Base-by-base conservation (phyloP, 92 coral and sea anemone genomes). In the Plumapathes pennacea region DNA sequence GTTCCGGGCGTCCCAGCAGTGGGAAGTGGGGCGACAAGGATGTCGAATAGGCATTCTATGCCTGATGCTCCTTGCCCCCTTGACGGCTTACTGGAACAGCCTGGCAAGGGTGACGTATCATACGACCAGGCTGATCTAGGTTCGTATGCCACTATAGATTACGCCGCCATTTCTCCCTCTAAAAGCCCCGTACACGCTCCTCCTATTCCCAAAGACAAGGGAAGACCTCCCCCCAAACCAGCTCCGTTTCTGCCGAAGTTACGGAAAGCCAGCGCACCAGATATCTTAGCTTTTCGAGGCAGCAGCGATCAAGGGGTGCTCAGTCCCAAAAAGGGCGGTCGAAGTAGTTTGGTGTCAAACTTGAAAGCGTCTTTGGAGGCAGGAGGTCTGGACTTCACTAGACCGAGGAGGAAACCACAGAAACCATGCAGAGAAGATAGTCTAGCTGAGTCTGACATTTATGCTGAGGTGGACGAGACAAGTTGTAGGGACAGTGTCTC, bases 291-390 rank as follows among this genome's bases (percentile, higher is more conserved):
- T 1, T 19, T 50, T 6, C 7, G 14, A 9, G 59, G 50, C 11
- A 14, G 37, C 12, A 50, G 40, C 19, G 24, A 63, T 11, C 42
- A 62, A 17, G 20, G 50, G 30, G 71, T 58, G 4, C 51, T 32
- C 28, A 69, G 66, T n/a, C 18, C 20, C 9, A 25, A 25, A 28
- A 59, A 31, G 25, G 52, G 36, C 24, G 72, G 72, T 21, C 61
- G 40, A 39, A 40, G 51, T 15, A 65, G 49, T 23, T 60, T 72
- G 14, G 82, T 87, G n/a, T 77, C 75, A 21, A 83, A 82, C 68
- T 80, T 78, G 13, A 85, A 77, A 51, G 90, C 90, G 11, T 77
- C 96, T 11, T 78, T 87, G 3, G 79, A 71, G 28, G 96, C 90
- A 3, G 96, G 89, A 53, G 96, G 96, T 5, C 46, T 87, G 13